Conservation (phyloP, 2,113 vertebrate genomes). For the Alligator sinensis region DNA sequence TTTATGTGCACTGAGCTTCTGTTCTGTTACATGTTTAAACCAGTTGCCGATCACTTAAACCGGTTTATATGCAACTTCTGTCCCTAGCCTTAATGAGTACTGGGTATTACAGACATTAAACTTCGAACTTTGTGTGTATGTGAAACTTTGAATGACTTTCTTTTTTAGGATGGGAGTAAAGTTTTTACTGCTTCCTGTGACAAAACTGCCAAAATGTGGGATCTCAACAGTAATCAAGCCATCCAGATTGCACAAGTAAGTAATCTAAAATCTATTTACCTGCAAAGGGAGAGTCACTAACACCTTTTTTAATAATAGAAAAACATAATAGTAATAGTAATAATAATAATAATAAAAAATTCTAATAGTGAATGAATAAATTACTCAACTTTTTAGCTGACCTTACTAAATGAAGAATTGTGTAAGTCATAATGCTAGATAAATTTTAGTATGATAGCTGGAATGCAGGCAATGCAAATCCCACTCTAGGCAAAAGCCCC, state of each 20-base stretch:
- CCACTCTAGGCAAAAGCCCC: neutral
- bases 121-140: neutral
- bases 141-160: neutral
- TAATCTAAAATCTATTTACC: neutral
- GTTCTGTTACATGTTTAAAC: too few relatives aligned
- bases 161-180: conserved; percentile 94
- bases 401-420: neutral
- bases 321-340: too few relatives aligned
- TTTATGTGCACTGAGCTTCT: too few relatives aligned
- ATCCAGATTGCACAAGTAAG: conserved; percentile 97
- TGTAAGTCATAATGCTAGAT: neutral
- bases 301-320: neutral
- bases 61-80: too few relatives aligned
- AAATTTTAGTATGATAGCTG: neutral
- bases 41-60: too few relatives aligned
- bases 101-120: neutral
- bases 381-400: neutral
- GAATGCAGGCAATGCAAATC: neutral
- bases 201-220: conserved; percentile 99
- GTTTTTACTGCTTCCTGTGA: conserved; percentile 98
- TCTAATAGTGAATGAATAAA: neutral
- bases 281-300: neutral
- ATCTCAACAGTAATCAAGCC: conserved; percentile 98
- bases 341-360: too few relatives aligned
- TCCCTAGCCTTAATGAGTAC: neutral